Percentiles rank a stretch among this genome's conserved stretches.
These are phyloP conservation scores for Apodemia duryi DNA, from an alignment of 2,888 invertebrate species.

Conservation along the genomic window DNA sequence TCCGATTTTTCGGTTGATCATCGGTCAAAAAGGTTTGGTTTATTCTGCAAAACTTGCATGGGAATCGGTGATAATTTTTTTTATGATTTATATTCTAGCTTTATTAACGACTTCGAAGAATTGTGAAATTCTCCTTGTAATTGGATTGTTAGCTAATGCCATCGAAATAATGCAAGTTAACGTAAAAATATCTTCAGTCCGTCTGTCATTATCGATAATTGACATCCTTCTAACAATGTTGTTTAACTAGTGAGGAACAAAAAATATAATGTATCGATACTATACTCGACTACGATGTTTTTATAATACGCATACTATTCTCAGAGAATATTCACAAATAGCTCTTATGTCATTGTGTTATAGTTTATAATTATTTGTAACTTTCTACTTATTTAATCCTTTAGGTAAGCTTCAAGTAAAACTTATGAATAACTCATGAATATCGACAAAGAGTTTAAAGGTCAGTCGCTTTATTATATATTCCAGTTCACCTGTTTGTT, in stretches of 20 bases:
- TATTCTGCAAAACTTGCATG: no score
- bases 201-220: slow-evolving; percentile 71
- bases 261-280: slow-evolving; percentile 72
- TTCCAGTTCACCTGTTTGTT: slow-evolving; percentile 4
- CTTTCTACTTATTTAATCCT: neutral
- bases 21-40: no score
- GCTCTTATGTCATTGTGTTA: neutral
- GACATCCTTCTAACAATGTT: slow-evolving; percentile 63
- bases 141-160: slow-evolving; percentile 5
- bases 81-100: no score
- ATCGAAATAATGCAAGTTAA: slow-evolving; percentile 4
- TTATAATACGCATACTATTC: slow-evolving; percentile 59
- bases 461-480: slow-evolving; percentile 39
- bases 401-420: slow-evolving; percentile 53
- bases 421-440: slow-evolving; percentile 73
- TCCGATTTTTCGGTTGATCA: no score
- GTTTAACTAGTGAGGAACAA: slow-evolving; percentile 52
- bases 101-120: neutral
- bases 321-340: slow-evolving; percentile 32
- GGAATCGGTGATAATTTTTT: no score
- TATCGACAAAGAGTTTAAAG: slow-evolving; percentile 71
- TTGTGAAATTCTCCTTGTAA: neutral
- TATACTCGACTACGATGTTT: slow-evolving; percentile 61
- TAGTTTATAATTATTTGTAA: neutral
- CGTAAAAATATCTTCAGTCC: slow-evolving; percentile 5